Base-by-base conservation (phyloP, 2,888 invertebrate genomes). In the Julus scanicus region DNA sequence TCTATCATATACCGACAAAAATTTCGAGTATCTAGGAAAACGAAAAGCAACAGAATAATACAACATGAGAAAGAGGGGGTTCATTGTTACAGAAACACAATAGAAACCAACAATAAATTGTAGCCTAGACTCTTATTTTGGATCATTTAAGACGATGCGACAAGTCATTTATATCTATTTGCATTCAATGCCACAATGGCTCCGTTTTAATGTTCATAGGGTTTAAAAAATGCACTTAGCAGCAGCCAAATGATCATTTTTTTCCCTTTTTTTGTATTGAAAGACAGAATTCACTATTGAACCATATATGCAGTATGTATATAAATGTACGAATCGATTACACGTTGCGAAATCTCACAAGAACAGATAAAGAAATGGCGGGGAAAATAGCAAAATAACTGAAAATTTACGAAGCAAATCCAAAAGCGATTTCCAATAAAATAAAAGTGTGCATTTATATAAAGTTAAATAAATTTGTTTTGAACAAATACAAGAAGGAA, bases 121-220 rank as follows among this genome's bases (percentile, higher is more conserved):
- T 39, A 80, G 13, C 37, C 80, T 80, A 80, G 80, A 80, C 37
- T 9, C 80, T 39, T 80, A 80, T 80, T 80, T 37, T 11, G 80
- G 80, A 80, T 80, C 80, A 80, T 80, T 80, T 80, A 80, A 80
- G 37, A 80, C 80, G 37, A 80, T 80, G 80, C 80, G 80, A 80
- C 80, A 80, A 80, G 80, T 37, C 80, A 80, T 80, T 80, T 80
- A 80, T 80, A 39, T 80, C 37, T 80, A 80, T 80, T 80, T 80
- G 80, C 80, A 80, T 80, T 80, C 39, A 80, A 80, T 80, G 80
- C 80, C 63, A 80, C 37, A 80, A 80, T 80, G 11, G 80, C 80
- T 80, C 37, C 37, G 37, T 80, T 11, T 39, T 80, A 80, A 80
- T 80, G 80, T 80, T 80, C 80, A 80, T 37, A 37, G 37, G 80